These are phyloP conservation scores for Lapara coniferarum DNA, from an alignment of 2,888 invertebrate genomes.

Conservation along the genomic window DNA sequence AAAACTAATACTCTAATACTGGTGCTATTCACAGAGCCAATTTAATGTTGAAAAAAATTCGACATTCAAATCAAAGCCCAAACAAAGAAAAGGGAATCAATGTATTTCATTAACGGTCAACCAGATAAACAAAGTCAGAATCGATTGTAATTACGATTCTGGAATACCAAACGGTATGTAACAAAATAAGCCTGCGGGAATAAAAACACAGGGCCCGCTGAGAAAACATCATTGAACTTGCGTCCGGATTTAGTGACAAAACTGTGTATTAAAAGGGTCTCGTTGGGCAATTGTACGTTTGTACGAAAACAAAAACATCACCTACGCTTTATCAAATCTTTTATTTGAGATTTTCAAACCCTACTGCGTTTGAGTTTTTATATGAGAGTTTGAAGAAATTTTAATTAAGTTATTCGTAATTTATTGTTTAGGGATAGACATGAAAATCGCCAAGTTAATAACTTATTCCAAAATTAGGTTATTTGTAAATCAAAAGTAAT, in stretches of 20 bases:
- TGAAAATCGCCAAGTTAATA: no score
- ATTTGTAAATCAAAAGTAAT: no score
- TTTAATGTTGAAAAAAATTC: no score
- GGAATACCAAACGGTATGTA: conserved; percentile 57
- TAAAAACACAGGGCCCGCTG: conserved; percentile 61
- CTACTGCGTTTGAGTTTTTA: no score
- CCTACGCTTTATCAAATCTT: background rate
- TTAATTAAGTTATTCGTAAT: no score
- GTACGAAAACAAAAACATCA: conserved; percentile 16
- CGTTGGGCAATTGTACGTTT: conserved; percentile 32
- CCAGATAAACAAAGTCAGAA: conserved; percentile 46
- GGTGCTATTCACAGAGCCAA: no score
- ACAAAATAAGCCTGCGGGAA: conserved; percentile 59
- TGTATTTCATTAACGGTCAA: conserved; percentile 14
- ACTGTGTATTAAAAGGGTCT: conserved; percentile 41
- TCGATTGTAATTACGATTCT: conserved; percentile 62
- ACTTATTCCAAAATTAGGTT: no score
- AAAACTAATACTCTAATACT: no score
- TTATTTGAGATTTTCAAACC: background rate
- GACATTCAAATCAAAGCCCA: background rate
- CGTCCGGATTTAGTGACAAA: conserved; percentile 53
- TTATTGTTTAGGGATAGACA: no score
- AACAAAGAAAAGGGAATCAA: conserved; percentile 23
- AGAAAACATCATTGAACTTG: conserved; percentile 52
- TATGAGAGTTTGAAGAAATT: no score